These are phyloP conservation scores for Tricholauxania praeusta DNA, from an alignment of 2,888 invertebrate species.

Conservation along the genomic window DNA sequence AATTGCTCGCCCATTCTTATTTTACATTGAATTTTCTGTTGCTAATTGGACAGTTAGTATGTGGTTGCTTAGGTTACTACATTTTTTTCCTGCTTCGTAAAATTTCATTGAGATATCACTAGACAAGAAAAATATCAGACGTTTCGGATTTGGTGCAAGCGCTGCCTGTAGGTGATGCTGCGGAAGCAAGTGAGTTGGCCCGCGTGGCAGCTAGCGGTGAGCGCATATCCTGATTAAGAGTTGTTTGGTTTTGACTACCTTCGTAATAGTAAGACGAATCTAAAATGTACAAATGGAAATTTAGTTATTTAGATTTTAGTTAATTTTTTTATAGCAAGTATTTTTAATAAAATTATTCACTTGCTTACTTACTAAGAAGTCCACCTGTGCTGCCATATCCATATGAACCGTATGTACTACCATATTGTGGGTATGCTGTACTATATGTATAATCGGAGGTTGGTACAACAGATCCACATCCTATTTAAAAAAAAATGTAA, in stretches of 20 bases:
- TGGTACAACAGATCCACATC: constrained; percentile 74
- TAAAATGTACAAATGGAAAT: constrained; percentile 52
- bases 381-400: constrained; percentile 76
- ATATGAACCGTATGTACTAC: constrained; percentile 72
- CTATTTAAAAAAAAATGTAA: constrained; percentile 58
- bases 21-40: neutral
- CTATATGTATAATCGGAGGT: constrained; percentile 79
- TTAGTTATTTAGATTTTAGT: neutral
- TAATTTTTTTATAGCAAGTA: constrained; percentile 51
- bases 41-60: neutral
- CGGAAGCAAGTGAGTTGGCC: constrained; percentile 78
- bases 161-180: constrained; percentile 79
- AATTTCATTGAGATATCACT: constrained; percentile 47
- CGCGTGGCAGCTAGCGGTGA: constrained; percentile 79
- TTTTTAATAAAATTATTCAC: constrained; percentile 48
- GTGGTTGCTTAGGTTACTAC: neutral
- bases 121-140: constrained; percentile 66
- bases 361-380: constrained; percentile 72
- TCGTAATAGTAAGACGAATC: constrained; percentile 77
- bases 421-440: constrained; percentile 74
- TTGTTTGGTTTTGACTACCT: constrained; percentile 61
- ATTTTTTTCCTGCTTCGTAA: constrained; percentile 7
- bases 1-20: neutral
- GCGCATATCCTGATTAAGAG: constrained; percentile 73
- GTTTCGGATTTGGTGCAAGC: constrained; percentile 76